Evolutionary conservation across 2,797 vertebrate species (phyloP).

Genomic region (Rhincodon typus): DNA sequence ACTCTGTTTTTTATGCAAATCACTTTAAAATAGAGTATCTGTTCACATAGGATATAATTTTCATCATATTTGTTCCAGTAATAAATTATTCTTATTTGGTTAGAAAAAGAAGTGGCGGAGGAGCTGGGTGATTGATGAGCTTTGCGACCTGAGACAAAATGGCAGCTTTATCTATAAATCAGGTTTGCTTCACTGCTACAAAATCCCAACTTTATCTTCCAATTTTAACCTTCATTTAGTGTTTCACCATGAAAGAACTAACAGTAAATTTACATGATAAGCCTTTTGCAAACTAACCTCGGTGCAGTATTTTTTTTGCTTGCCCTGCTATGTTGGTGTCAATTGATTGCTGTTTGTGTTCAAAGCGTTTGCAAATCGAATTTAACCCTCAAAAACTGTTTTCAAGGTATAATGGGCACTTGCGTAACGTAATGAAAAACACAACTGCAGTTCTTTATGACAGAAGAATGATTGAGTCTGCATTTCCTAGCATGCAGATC

Average conservation of each 20-base stretch:
- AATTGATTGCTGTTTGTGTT: background rate
- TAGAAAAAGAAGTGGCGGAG: background rate
- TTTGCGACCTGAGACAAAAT: background rate
- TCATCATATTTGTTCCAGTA: background rate
- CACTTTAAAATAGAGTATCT: background rate
- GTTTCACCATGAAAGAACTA: background rate
- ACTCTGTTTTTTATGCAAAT: constrained; percentile 1
- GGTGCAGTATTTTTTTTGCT: background rate
- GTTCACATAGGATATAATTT: constrained; percentile 3
- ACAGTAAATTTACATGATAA: constrained; percentile 1
- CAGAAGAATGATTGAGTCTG: background rate
- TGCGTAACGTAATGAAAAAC: background rate
- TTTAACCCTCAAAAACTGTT: background rate
- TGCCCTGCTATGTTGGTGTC: background rate
- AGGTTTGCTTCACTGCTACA: background rate
- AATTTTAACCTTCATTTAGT: constrained; percentile 32
- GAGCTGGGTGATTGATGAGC: background rate
- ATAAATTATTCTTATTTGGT: constrained; percentile 33
- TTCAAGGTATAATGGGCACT: constrained; percentile 28
- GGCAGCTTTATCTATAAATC: constrained; percentile 19
- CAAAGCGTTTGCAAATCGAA: constrained; percentile 22
- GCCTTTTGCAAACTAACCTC: constrained; percentile 4
- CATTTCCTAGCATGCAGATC: background rate
- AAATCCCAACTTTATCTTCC: constrained; percentile 14
- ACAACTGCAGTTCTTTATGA: background rate